Base-by-base conservation (phyloP, 2,888 invertebrate species). In the Scelioninae gen. 1 region DNA sequence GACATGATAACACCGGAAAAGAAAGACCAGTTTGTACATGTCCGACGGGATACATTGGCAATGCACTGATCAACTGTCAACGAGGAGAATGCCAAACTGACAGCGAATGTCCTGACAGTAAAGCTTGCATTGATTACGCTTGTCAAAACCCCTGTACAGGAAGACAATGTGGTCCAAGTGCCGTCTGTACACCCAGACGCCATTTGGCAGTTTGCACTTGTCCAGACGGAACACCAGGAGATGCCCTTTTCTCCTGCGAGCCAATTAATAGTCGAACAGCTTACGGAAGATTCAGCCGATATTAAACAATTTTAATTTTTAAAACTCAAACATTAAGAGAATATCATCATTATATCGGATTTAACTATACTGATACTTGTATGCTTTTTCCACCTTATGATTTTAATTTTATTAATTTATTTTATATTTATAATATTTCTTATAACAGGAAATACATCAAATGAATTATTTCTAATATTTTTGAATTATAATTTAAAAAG, bases 1-100 rank as follows among this genome's bases (percentile, higher is more conserved):
- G 97, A 3, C 95, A 96, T 90, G 97, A 97, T 91, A 95, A 95
- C 80, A 95, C 95, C 6, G 96, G 96, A 51, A 95, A 95, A 69
- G 97, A 97, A 88, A 94, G 97, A 5, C 97, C 97, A 6, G 97
- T 97, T 53, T 97, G 97, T 90, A 97, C 96, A 9, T 97, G 97
- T 89, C 95, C 95, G 11, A 93, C 94, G 4, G 97, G 97, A 53
- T 96, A 96, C 90, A 94, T 96, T 63, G 97, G 97, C 34, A 96
- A 97, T 90, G 96, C 96, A 1, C 93, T 97, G 40, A 93, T 93
- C 6, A 93, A 94, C 86, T 97, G 97, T 90, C 94, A 93, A 32
- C 93, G 96, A 92, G 97, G 97, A 82, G 97, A 97, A 92, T 97
- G 97, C 87, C 93, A 95, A 83, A 93, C 94, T 78, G 96, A 97